Evolutionary conservation across 1,140 invertebrate genomes (phyloP).

Genomic region (Laupala kohalensis): DNA sequence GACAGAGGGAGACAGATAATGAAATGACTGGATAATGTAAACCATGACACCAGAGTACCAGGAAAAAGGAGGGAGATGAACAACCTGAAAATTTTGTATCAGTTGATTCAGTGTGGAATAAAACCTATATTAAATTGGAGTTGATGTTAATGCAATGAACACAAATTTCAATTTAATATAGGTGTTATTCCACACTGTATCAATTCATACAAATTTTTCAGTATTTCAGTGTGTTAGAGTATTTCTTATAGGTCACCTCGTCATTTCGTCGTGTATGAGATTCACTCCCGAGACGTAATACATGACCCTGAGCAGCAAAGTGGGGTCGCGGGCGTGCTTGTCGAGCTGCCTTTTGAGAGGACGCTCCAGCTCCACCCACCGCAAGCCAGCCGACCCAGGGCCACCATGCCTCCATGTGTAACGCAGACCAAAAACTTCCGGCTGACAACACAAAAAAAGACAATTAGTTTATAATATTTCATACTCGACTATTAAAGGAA

Average conservation of each 20-base stretch:
- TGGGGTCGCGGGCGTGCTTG: slow-evolving; percentile 71
- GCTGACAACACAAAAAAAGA: slow-evolving; percentile 26
- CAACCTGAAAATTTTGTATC: too few relatives aligned
- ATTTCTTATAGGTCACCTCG: slow-evolving; percentile 39
- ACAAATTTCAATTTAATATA: too few relatives aligned
- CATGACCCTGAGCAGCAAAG: slow-evolving; percentile 78
- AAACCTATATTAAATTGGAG: too few relatives aligned
- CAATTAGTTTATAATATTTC: not conserved
- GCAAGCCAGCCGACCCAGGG: slow-evolving; percentile 22
- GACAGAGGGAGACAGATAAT: too few relatives aligned
- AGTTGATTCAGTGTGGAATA: too few relatives aligned
- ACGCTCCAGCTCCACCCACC: slow-evolving; percentile 86
- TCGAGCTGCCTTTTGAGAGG: slow-evolving; percentile 88
- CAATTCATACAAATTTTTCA: too few relatives aligned
- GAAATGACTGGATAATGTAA: too few relatives aligned
- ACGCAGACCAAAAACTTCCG: slow-evolving; percentile 77
- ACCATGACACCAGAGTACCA: too few relatives aligned
- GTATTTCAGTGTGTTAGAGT: not conserved
- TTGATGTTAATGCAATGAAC: too few relatives aligned
- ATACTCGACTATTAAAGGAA: too few relatives aligned
- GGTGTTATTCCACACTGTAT: too few relatives aligned
- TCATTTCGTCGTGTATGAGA: slow-evolving; percentile 79
- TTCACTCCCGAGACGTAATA: slow-evolving; percentile 83
- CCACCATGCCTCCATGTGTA: slow-evolving; percentile 48
- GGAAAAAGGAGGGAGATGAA: too few relatives aligned